Conservation (phyloP, 1,140 invertebrate genomes). For the Drosophila tropicalis region DNA sequence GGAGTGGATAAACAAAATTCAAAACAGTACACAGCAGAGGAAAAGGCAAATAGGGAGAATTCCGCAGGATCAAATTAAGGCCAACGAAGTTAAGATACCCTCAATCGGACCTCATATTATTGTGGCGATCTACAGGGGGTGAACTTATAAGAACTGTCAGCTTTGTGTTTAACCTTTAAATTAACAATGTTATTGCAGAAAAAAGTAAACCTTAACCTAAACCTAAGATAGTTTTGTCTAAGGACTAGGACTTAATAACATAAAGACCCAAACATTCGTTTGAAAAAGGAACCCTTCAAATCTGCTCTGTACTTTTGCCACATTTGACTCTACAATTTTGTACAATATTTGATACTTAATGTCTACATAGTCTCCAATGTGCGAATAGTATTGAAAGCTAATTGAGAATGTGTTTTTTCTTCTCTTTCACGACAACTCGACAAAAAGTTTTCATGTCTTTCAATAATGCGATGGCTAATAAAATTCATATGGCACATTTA, state of each 20-base stretch:
- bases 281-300: too few relatives aligned
- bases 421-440: background rate
- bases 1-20: slow-evolving; percentile 33
- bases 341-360: background rate
- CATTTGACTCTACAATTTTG: background rate
- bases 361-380: background rate
- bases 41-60: background rate
- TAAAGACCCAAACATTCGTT: too few relatives aligned
- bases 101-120: background rate
- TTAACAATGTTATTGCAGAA: too few relatives aligned
- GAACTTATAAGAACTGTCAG: too few relatives aligned
- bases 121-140: too few relatives aligned
- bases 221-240: too few relatives aligned
- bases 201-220: too few relatives aligned
- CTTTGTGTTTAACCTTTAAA: too few relatives aligned
- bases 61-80: background rate
- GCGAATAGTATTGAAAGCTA: background rate
- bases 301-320: too few relatives aligned
- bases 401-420: background rate
- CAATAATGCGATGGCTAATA: slow-evolving; percentile 4
- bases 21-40: background rate
- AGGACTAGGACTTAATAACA: too few relatives aligned
- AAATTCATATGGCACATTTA: slow-evolving; percentile 9
- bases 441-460: slow-evolving; percentile 10
- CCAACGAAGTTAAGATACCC: background rate